Evolutionary conservation across 2,888 invertebrate genomes (phyloP).

Genomic region (Parnassius glacialis): DNA sequence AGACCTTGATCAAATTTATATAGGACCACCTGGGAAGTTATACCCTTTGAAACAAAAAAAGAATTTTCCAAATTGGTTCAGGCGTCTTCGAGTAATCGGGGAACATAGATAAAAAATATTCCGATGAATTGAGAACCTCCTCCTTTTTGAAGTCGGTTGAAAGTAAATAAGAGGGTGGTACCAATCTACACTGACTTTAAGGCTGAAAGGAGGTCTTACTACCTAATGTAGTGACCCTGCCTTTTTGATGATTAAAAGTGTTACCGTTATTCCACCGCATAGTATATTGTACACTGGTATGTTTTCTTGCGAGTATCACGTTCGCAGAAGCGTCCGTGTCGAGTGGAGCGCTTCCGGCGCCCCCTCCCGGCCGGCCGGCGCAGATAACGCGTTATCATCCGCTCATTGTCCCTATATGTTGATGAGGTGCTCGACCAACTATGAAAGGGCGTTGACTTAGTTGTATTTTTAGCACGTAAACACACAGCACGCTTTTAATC

Average conservation of each 20-base stretch:
- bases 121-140: no score
- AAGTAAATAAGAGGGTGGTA: no score
- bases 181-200: no score
- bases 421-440: constrained; percentile 61
- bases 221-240: no score
- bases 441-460: constrained; percentile 57
- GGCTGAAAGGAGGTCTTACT: no score
- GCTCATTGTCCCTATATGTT: constrained; percentile 73
- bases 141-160: no score
- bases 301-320: constrained; percentile 30
- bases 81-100: no score
- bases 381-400: constrained; percentile 77
- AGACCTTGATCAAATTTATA: no score
- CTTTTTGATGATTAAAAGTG: neutral
- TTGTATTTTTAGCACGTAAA: constrained; percentile 48
- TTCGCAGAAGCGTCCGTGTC: constrained; percentile 61
- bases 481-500: neutral
- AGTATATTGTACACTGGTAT: neutral
- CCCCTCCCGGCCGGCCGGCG: constrained; percentile 41
- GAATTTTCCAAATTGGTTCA: no score
- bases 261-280: neutral
- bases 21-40: no score
- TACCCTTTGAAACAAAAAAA: no score
- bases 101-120: no score
- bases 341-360: constrained; percentile 61